Conservation (phyloP, 2,797 vertebrate species). For the Hypotaenidia okinawae region DNA sequence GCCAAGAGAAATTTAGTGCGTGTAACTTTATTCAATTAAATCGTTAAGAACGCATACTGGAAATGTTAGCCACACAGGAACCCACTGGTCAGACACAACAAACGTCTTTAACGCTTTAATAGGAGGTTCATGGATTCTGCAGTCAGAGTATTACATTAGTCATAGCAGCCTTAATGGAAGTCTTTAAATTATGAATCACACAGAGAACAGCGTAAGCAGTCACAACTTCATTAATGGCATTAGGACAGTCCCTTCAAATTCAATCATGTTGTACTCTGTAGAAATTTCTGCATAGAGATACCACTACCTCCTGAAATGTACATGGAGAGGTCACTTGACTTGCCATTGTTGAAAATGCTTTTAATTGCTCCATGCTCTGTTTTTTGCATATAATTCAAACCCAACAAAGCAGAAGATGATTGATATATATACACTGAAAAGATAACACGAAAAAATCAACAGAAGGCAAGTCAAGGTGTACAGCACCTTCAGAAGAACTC, state of each 20-base stretch:
- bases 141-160: slow-evolving; percentile 9
- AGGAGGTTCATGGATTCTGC: neutral
- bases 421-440: neutral
- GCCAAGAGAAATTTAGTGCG: neutral
- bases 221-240: slow-evolving; percentile 2
- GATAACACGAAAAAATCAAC: neutral
- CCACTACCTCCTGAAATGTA: neutral
- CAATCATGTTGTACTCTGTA: neutral
- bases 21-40: slow-evolving; percentile 6
- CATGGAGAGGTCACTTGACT: neutral
- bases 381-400: neutral
- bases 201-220: neutral
- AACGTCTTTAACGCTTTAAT: neutral
- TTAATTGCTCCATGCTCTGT: neutral
- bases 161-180: slow-evolving; percentile 11
- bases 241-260: slow-evolving; percentile 2
- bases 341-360: neutral
- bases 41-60: slow-evolving; percentile 10
- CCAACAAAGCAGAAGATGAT: neutral
- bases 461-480: neutral
- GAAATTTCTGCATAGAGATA: neutral
- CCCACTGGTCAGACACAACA: neutral
- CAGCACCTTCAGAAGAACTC: neutral
- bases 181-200: slow-evolving; percentile 38
- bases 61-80: neutral